phyloP scores from a whole-genome alignment of 2,113 vertebrate species.

The Sylvietta virens region DNA sequence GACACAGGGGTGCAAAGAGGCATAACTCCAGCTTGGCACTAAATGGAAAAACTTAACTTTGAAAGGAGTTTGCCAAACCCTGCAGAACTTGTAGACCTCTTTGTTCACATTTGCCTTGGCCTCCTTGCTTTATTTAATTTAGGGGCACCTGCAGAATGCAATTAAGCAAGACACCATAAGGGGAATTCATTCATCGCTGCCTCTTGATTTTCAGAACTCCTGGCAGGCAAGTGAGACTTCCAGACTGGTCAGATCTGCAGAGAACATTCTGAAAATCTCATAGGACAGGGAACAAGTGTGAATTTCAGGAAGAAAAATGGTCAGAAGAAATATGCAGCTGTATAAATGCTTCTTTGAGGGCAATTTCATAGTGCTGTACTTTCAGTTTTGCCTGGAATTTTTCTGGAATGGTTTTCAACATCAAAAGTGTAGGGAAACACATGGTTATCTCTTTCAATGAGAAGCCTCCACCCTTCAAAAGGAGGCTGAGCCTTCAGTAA shows the following conservation, averaged over 20 bases:
- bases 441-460: not conserved
- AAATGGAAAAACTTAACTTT: not conserved
- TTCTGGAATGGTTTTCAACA: constrained; percentile 25
- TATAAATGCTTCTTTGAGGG: not conserved
- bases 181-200: not conserved
- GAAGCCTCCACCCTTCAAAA: not conserved
- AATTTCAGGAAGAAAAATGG: not conserved
- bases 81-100: not conserved
- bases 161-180: not conserved
- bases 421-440: constrained; percentile 7
- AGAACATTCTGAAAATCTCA: not conserved
- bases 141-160: not conserved
- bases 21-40: not conserved
- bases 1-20: not conserved
- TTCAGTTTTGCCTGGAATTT: constrained; percentile 16
- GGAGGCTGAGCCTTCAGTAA: not conserved
- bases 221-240: not conserved
- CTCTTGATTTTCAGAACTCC: not conserved
- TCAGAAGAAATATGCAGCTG: not conserved
- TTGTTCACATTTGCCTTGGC: not conserved
- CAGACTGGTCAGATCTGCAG: not conserved
- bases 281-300: not conserved
- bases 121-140: not conserved
- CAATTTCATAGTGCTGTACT: constrained; percentile 6
- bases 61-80: not conserved